These are phyloP conservation scores for Tenthredo distinguenda DNA, from an alignment of 2,888 invertebrate genomes.

Conservation along the genomic window DNA sequence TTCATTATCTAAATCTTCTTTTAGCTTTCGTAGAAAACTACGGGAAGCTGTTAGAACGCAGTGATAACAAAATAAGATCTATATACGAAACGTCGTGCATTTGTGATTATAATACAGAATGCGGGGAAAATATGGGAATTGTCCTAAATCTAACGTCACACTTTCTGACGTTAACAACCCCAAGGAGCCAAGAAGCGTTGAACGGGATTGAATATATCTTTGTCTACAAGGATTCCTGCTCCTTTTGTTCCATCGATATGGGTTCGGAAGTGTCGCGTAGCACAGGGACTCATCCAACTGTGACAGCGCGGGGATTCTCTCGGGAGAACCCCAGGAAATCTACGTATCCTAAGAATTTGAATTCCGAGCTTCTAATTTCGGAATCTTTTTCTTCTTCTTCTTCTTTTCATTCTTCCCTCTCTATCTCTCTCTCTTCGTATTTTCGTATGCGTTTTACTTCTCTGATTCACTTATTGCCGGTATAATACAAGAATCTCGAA, in stretches of 20 bases:
- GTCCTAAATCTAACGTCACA: not conserved
- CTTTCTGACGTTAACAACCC: not conserved
- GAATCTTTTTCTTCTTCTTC: not conserved
- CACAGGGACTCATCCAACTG: not conserved
- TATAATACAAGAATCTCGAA: not conserved
- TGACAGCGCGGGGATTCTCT: slow-evolving; percentile 21
- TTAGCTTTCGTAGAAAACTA: not conserved
- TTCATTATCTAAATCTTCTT: not conserved
- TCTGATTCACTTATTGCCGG: not conserved
- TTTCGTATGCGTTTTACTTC: not conserved
- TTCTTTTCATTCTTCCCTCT: not conserved
- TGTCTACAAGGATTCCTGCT: not conserved
- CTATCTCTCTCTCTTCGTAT: not conserved
- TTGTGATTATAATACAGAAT: not conserved
- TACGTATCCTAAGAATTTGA: not conserved
- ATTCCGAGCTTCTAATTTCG: not conserved
- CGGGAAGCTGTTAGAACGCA: not conserved
- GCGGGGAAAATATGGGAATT: not conserved
- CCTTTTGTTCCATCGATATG: slow-evolving; percentile 29
- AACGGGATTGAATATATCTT: slow-evolving; percentile 27
- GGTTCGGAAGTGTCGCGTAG: not conserved
- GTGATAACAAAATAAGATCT: not conserved
- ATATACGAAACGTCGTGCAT: not conserved
- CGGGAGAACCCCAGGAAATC: not conserved
- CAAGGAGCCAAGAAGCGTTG: slow-evolving; percentile 1